phyloP scores from a whole-genome alignment of 2,113 vertebrate genomes.

The Coturnix japonica region DNA sequence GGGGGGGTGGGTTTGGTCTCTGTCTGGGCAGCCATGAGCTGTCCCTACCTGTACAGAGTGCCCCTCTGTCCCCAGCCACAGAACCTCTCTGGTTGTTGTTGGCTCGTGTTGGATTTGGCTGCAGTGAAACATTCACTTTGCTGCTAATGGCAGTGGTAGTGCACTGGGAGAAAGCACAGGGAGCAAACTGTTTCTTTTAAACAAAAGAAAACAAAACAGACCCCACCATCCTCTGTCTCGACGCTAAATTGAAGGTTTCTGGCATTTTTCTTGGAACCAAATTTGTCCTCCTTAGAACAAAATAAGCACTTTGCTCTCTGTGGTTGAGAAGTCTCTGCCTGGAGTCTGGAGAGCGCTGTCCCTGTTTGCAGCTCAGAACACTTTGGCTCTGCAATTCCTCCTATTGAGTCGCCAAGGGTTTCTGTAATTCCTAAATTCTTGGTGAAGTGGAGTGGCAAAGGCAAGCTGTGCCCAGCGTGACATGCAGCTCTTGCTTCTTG shows the following conservation, averaged over 20 bases:
- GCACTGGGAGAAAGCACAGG: background rate
- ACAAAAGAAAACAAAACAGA: background rate
- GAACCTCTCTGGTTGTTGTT: slow-evolving; percentile 21
- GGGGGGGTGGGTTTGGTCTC: fast-evolving
- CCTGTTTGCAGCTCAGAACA: background rate
- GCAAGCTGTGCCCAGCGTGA: background rate
- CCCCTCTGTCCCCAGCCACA: slow-evolving; percentile 27
- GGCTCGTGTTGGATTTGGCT: background rate
- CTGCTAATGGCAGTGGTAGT: background rate
- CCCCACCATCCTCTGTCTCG: background rate
- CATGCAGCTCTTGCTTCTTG: background rate
- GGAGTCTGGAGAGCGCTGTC: background rate
- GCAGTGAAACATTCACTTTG: background rate
- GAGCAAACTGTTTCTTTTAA: background rate
- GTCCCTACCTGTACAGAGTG: background rate
- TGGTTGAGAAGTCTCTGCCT: background rate
- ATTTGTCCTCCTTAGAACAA: background rate
- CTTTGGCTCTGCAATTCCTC: background rate
- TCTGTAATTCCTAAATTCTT: background rate
- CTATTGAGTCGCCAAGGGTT: background rate
- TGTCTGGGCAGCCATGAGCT: slow-evolving; percentile 4
- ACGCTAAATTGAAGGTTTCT: background rate
- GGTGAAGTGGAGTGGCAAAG: background rate
- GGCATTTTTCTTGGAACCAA: background rate
- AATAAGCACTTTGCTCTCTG: slow-evolving; percentile 3